phyloP scores from a whole-genome alignment of 2,797 vertebrate genomes.

The Eulemur coronatus region DNA sequence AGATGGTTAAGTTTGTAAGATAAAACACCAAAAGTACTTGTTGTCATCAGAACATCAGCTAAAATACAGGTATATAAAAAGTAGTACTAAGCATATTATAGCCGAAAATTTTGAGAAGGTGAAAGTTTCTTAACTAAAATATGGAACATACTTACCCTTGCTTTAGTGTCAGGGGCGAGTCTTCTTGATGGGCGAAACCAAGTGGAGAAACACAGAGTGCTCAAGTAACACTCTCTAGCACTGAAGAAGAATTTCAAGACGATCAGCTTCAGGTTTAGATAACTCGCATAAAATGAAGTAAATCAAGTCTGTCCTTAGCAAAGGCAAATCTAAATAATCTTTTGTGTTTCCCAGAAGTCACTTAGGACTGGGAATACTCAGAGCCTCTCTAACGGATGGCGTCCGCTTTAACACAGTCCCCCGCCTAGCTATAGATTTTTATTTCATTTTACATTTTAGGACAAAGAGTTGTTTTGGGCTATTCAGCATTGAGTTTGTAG shows the following conservation, averaged over 20 bases:
- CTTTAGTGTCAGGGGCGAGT: background rate
- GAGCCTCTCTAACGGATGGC: background rate
- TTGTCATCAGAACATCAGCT: conserved; percentile 22
- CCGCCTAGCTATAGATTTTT: background rate
- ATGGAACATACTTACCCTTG: background rate
- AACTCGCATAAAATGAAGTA: background rate
- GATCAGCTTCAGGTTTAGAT: background rate
- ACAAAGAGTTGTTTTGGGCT: background rate
- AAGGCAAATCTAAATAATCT: conserved; percentile 8
- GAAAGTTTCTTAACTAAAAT: background rate
- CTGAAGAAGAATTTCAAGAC: conserved; percentile 42
- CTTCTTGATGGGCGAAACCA: background rate
- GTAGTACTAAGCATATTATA: background rate
- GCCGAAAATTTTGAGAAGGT: background rate
- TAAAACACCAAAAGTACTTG: background rate
- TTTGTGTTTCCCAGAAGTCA: background rate
- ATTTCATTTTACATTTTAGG: conserved; percentile 35
- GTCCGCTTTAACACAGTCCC: background rate
- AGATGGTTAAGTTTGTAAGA: conserved; percentile 19
- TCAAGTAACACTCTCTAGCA: background rate
- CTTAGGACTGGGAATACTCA: background rate
- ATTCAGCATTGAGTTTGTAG: conserved; percentile 23
- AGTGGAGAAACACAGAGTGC: background rate
- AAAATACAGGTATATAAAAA: conserved; percentile 15
- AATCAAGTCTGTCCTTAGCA: background rate